Conservation (phyloP, 2,888 invertebrate genomes). For the Acleris holmiana region DNA sequence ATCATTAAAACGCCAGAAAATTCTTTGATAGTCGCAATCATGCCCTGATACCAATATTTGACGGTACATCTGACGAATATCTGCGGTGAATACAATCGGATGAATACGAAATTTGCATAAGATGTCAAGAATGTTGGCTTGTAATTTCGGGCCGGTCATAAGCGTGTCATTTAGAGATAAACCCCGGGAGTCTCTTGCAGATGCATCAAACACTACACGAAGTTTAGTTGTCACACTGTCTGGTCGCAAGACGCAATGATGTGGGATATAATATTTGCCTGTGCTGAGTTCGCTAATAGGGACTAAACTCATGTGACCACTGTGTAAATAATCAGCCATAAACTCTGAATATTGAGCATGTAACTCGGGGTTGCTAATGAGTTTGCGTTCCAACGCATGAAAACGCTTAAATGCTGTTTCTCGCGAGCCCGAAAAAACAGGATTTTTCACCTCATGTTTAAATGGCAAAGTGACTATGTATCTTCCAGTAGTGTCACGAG, state of each 20-base stretch:
- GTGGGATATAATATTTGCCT: slow-evolving; percentile 12
- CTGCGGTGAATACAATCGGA: slow-evolving; percentile 5
- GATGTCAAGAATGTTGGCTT: neutral
- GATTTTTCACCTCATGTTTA: neutral
- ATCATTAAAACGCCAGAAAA: neutral
- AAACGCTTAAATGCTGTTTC: slow-evolving; percentile 11
- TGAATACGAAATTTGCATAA: neutral
- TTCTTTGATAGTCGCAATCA: slow-evolving; percentile 4
- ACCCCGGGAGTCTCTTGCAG: neutral
- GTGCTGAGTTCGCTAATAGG: neutral
- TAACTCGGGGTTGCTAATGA: neutral
- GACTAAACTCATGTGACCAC: slow-evolving; percentile 10
- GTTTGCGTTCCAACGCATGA: slow-evolving; percentile 1
- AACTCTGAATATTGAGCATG: slow-evolving; percentile 2
- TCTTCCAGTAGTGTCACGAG: slow-evolving; percentile 4
- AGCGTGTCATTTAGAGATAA: slow-evolving; percentile 3
- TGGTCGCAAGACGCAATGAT: slow-evolving; percentile 12
- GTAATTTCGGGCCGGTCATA: slow-evolving; percentile 5
- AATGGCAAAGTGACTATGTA: neutral
- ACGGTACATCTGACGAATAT: slow-evolving; percentile 15
- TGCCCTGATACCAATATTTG: neutral
- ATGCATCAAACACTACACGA: slow-evolving; percentile 12
- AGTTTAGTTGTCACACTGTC: slow-evolving; percentile 5
- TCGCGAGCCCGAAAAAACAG: neutral
- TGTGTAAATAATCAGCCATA: slow-evolving; percentile 6